phyloP scores from a whole-genome alignment of 2,113 vertebrate genomes.

The Murina feae region DNA sequence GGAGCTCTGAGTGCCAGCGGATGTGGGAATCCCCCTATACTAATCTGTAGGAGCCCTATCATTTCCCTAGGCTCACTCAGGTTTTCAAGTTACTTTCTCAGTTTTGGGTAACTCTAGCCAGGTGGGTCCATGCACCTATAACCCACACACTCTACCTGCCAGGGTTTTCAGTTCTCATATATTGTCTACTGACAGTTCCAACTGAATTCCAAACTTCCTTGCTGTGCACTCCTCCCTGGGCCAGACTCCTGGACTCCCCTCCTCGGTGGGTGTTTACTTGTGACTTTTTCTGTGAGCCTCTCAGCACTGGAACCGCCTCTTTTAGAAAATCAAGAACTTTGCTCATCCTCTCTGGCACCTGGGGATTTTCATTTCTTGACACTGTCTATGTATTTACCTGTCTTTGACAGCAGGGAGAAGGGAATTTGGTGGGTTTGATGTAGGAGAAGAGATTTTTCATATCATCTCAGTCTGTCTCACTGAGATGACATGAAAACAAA shows the following conservation, averaged over 20 bases:
- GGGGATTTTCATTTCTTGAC: background rate
- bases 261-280: background rate
- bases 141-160: background rate
- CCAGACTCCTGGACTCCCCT: background rate
- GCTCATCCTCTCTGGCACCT: background rate
- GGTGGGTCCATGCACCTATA: background rate
- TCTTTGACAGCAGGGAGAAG: background rate
- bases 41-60: background rate
- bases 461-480: background rate
- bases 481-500: background rate
- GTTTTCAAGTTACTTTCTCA: slow-evolving; percentile 33
- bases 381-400: background rate
- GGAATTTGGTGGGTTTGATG: background rate
- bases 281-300: background rate
- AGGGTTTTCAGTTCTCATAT: slow-evolving; percentile 15
- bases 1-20: background rate
- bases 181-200: slow-evolving; percentile 3
- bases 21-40: background rate
- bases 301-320: background rate
- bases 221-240: background rate
- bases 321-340: background rate
- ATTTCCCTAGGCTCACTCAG: slow-evolving; percentile 21
- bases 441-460: background rate
- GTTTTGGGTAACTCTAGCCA: slow-evolving; percentile 5
- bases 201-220: background rate